phyloP scores from a whole-genome alignment of 2,797 vertebrate genomes.

The Onychomys leucogaster region DNA sequence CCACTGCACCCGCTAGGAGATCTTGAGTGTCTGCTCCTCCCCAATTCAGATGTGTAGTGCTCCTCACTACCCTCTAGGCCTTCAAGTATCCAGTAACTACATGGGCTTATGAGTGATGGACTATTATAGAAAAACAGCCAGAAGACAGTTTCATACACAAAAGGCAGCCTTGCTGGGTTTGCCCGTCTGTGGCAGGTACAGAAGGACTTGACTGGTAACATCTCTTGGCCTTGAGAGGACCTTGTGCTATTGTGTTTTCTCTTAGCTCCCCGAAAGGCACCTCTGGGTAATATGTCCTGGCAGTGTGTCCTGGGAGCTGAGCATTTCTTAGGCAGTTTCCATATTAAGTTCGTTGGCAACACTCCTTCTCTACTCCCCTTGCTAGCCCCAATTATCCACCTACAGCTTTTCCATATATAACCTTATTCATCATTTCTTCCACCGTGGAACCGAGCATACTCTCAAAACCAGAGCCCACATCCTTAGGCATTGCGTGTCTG shows the following conservation, averaged over 20 bases:
- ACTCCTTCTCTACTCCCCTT: neutral
- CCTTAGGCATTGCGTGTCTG: neutral
- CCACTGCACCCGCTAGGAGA: neutral
- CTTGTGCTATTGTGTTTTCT: neutral
- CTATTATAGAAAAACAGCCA: neutral
- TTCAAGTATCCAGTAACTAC: neutral
- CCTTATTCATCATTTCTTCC: conserved; percentile 41
- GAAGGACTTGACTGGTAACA: neutral
- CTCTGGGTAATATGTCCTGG: neutral
- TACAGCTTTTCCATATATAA: conserved; percentile 40
- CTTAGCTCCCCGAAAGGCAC: neutral
- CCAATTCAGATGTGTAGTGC: neutral
- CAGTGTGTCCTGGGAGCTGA: neutral
- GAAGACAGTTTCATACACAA: neutral
- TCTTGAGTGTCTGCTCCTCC: neutral
- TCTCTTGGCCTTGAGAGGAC: neutral
- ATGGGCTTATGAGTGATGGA: neutral
- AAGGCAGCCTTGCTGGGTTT: neutral
- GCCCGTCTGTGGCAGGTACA: neutral
- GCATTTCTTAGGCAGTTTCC: neutral
- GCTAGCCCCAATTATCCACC: neutral
- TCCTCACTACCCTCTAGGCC: neutral
- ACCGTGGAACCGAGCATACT: neutral
- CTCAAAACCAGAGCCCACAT: conserved; percentile 27
- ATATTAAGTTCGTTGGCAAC: neutral